Evolutionary conservation across 2,888 invertebrate species (phyloP), one percentile per base, ranked within the genome.

Genomic region (Amphipyra tragopoginis): DNA sequence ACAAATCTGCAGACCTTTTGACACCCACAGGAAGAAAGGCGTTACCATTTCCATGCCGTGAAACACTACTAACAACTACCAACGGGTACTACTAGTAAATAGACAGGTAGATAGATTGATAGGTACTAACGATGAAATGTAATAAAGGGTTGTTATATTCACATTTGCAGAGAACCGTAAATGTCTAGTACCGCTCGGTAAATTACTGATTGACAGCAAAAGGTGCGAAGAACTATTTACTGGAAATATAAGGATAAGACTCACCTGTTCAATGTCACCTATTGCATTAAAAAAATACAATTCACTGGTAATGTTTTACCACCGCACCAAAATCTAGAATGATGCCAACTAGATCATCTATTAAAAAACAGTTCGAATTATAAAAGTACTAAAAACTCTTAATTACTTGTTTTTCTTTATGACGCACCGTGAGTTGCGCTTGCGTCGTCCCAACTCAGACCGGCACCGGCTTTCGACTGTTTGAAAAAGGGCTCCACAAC

Each of bases 401-500:
- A 67, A 72, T 73, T 65, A 65, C 68, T 53, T 62, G 68, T 57
- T 81, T 82, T 82, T 75, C 78, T 75, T 60, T 59, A 66, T 65
- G 65, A 66, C 65, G 63, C 70, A 53, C 52, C 61, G 44, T 67
- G 21, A 21, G 29, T 36, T 54, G 76, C 80, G 82, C 78, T 50
- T 65, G 72, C 74, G 43, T 43, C 63, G 72, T 69, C 61, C 66
- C 80, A 65, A 63, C 80, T 72, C 64, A 72, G 59, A 60, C 70
- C 65, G 63, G 62, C 78, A 75, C 71, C 83, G 81, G 84, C 85
- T 86, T 86, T 84, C 84, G 81, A 90, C 89, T 87, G 88, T 86
- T 86, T 85, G 86, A 85, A 88, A 89, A 92, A 91, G 92, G 91
- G 91, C 89, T 85, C 71, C 72, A 77, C 80, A 73, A 78, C 77